These are phyloP conservation scores for Parnassius glacialis DNA, from an alignment of 2,888 invertebrate species.

Conservation along the genomic window DNA sequence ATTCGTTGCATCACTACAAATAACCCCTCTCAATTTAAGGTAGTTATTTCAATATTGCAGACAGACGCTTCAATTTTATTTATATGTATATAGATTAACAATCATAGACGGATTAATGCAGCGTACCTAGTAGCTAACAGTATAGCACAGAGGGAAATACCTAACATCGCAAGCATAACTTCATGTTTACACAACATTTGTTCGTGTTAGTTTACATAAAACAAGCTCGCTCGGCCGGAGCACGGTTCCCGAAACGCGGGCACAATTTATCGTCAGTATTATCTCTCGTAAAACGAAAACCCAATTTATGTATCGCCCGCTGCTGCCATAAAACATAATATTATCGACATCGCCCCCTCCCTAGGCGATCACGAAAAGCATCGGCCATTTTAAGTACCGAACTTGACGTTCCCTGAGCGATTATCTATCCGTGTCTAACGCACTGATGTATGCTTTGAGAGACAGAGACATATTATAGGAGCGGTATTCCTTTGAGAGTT, in stretches of 20 bases:
- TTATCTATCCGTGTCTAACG: conserved; percentile 41
- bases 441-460: conserved; percentile 32
- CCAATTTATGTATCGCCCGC: conserved; percentile 65
- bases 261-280: conserved; percentile 68
- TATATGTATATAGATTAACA: no score
- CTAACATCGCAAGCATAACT: not conserved
- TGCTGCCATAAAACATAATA: conserved; percentile 76
- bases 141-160: not conserved
- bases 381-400: conserved; percentile 75
- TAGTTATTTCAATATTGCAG: no score
- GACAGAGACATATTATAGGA: conserved; percentile 47
- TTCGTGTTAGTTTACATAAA: conserved; percentile 33
- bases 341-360: conserved; percentile 77
- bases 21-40: no score
- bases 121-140: no score
- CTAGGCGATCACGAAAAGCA: conserved; percentile 78
- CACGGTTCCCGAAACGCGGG: conserved; percentile 62
- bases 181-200: conserved; percentile 2
- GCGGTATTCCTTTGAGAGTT: conserved; percentile 64
- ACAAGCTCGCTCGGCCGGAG: conserved; percentile 36
- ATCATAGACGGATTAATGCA: no score
- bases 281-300: conserved; percentile 76
- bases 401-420: conserved; percentile 58
- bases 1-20: no score
- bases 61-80: no score